Evolutionary conservation across 2,797 vertebrate species (phyloP).

Genomic region (Thalassophryne amazonica): DNA sequence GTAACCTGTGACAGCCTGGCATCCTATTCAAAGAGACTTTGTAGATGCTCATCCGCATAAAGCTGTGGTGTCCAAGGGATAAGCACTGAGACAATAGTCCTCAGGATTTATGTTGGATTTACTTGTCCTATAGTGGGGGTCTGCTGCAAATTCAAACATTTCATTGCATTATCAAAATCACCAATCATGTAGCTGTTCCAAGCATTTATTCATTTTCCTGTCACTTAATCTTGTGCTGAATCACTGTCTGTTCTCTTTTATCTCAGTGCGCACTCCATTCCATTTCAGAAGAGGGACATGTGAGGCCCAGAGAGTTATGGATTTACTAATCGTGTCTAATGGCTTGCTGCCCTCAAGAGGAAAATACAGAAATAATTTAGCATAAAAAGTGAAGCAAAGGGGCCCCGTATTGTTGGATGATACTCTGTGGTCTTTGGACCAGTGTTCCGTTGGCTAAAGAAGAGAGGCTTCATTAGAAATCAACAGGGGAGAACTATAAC

Average conservation of each 20-base stretch:
- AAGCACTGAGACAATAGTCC: too few relatives aligned
- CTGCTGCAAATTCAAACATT: slow-evolving; percentile 17
- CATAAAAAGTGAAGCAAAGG: slow-evolving; percentile 41
- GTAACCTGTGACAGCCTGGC: too few relatives aligned
- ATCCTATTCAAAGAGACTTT: too few relatives aligned
- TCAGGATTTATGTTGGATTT: too few relatives aligned
- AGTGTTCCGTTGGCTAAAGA: slow-evolving; percentile 29
- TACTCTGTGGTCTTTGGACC: slow-evolving; percentile 22
- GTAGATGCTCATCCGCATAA: too few relatives aligned
- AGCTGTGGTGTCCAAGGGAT: too few relatives aligned
- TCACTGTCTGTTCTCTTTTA: slow-evolving; percentile 8
- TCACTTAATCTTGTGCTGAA: slow-evolving; percentile 14
- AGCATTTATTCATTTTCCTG: slow-evolving; percentile 1
- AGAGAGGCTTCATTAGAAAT: slow-evolving; percentile 42
- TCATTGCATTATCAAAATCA: slow-evolving; percentile 41
- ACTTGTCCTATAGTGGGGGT: too few relatives aligned
- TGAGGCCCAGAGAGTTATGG: slow-evolving; percentile 46
- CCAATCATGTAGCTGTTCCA: slow-evolving; percentile 48
- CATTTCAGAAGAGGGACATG: slow-evolving; percentile 20
- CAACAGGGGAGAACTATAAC: slow-evolving; percentile 37
- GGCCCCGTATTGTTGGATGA: slow-evolving; percentile 18
- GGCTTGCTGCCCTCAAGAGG: slow-evolving; percentile 49
- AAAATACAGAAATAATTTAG: slow-evolving; percentile 58
- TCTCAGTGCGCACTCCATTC: slow-evolving; percentile 5
- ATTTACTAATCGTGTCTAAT: slow-evolving; percentile 58